Conservation (phyloP, 1,140 invertebrate species). For the Zaprionus lachaisei region DNA sequence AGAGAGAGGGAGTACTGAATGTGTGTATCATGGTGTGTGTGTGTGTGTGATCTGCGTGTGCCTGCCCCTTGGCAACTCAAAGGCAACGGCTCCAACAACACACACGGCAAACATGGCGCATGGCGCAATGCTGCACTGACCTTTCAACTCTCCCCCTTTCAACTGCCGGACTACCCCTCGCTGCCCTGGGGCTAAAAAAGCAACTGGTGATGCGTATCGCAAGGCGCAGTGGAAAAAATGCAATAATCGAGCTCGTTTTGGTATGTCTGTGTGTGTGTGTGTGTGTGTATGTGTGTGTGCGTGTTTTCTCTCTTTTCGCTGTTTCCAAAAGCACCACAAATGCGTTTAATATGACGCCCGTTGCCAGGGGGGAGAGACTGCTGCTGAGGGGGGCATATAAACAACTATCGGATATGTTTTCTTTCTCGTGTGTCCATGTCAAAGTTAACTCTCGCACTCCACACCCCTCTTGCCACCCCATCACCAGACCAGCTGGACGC, state of each 20-base stretch:
- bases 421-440: background rate
- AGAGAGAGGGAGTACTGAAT: background rate
- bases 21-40: constrained; percentile 8
- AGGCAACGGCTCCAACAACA: constrained; percentile 50
- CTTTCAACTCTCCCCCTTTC: constrained; percentile 37
- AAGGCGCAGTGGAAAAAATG: constrained; percentile 40
- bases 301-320: constrained; percentile 14
- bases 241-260: constrained; percentile 9
- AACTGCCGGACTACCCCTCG: background rate
- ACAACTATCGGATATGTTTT: background rate
- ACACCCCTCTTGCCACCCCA: no score
- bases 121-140: constrained; percentile 22
- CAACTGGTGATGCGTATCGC: constrained; percentile 63
- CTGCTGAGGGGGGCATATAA: background rate
- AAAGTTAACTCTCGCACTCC: no score
- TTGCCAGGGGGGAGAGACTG: background rate
- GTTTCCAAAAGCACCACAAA: constrained; percentile 30
- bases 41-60: constrained; percentile 15
- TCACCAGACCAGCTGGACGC: no score
- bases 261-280: constrained; percentile 8
- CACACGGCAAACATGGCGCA: constrained; percentile 37
- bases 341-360: constrained; percentile 26
- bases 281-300: constrained; percentile 8
- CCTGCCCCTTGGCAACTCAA: constrained; percentile 50
- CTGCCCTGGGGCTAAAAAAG: constrained; percentile 38